Evolutionary conservation across 1,140 invertebrate species (phyloP), one percentile per base, ranked within the genome.

Genomic region (Caerostris darwini): DNA sequence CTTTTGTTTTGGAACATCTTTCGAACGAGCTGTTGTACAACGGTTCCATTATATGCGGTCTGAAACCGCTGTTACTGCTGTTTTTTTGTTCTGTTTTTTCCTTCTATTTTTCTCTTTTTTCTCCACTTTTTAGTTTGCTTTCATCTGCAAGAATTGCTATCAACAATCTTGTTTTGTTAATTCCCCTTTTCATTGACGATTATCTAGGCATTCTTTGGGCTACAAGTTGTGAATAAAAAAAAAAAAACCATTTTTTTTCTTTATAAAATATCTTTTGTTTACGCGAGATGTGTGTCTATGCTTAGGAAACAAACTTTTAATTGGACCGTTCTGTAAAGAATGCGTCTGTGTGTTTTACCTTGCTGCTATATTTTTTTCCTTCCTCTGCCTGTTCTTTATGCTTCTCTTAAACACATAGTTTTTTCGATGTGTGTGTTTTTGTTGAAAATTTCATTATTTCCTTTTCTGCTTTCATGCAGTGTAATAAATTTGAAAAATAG

Each of bases 141-240:
- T 83, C 82, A 56, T 83, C n/a, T 58, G 56, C 6, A 83, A 83
- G 82, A 83, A 83, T 57, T 83, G 57, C 53, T 83, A 83, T 83
- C 54, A 83, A 83, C 82, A 58, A 57, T 6, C 54, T n/a, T 77
- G n/a, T 83, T 83, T 83, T 83, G 82, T 83, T 83, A 83, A 83
- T 10, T 83, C n/a, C n/a, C n/a, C 54, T 17, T 83, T 83, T 53
- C 71, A 34, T 7, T 83, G 54, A 83, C 82, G 82, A 83, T 83
- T 83, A 83, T 57, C 82, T 17, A 58, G 82, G 57, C 56, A 83
- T 83, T 83, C 82, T 83, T 83, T 58, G 53, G 54, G 54, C 8
- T 56, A 83, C 54, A 83, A 83, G 57, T n/a, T 83, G 82, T 0
- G 14, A 34, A 34, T 34, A 34, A 34, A 34, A 34, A 34, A 34